phyloP scores from a whole-genome alignment of 2,888 invertebrate species.

The Dorcus hopei region DNA sequence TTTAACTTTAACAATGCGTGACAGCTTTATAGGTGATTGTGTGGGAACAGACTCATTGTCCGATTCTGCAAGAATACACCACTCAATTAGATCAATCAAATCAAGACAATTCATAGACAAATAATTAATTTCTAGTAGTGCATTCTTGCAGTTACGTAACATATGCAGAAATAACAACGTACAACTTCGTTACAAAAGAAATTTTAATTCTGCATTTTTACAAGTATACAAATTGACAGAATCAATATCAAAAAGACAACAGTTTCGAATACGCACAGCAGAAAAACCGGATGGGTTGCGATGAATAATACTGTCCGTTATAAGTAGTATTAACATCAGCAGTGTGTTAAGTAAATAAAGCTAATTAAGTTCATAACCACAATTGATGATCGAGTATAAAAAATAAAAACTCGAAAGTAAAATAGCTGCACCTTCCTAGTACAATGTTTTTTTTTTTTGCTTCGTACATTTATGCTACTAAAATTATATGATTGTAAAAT shows the following conservation, averaged over 20 bases:
- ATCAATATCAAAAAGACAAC: background rate
- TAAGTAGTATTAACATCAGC: slow-evolving; percentile 8
- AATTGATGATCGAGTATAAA: slow-evolving; percentile 7
- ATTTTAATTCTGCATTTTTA: slow-evolving; percentile 15
- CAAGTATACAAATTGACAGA: slow-evolving; percentile 14
- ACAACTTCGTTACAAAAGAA: slow-evolving; percentile 16
- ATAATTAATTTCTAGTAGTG: slow-evolving; percentile 31
- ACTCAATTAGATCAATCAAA: slow-evolving; percentile 25
- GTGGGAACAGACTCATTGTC: slow-evolving; percentile 71
- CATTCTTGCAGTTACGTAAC: slow-evolving; percentile 47
- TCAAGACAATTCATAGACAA: slow-evolving; percentile 2
- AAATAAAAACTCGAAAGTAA: background rate
- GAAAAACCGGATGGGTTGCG: too few relatives aligned
- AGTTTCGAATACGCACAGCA: too few relatives aligned
- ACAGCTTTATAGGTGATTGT: slow-evolving; percentile 55
- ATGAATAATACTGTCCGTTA: too few relatives aligned
- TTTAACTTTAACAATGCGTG: slow-evolving; percentile 54
- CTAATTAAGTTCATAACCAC: slow-evolving; percentile 1
- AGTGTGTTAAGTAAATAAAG: slow-evolving; percentile 4
- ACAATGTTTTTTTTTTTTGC: background rate
- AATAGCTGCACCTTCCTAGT: too few relatives aligned
- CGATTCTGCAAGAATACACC: slow-evolving; percentile 74
- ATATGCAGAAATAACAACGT: background rate
- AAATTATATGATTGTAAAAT: too few relatives aligned
- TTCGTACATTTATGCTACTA: background rate